Evolutionary conservation across 2,888 invertebrate genomes (phyloP).

Genomic region (Pseudococcus longispinus): DNA sequence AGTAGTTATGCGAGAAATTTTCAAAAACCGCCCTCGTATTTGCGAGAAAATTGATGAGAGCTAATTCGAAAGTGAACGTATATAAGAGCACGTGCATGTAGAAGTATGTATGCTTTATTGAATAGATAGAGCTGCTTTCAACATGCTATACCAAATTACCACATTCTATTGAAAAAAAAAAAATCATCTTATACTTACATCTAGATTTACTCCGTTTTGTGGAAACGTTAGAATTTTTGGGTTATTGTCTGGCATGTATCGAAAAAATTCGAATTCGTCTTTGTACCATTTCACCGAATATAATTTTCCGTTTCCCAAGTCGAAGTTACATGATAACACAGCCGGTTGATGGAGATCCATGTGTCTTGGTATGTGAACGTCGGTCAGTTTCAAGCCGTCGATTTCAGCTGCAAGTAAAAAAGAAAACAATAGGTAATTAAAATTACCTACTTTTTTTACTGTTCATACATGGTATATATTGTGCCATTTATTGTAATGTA

Average conservation of each 20-base stretch:
- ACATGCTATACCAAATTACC: not conserved
- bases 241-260: conserved; percentile 59
- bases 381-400: conserved; percentile 59
- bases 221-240: conserved; percentile 59
- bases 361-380: conserved; percentile 59
- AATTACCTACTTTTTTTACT: no score
- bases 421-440: not conserved
- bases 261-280: conserved; percentile 60
- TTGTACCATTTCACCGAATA: conserved; percentile 61
- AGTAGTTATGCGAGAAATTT: not conserved
- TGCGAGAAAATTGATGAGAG: not conserved
- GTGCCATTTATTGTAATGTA: no score
- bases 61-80: not conserved
- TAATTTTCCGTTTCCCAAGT: conserved; percentile 59
- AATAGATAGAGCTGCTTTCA: not conserved
- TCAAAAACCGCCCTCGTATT: not conserved
- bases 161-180: conserved; percentile 1
- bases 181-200: conserved; percentile 59
- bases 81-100: not conserved
- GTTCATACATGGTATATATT: no score
- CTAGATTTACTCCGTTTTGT: conserved; percentile 59
- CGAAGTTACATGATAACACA: conserved; percentile 59
- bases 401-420: conserved; percentile 58
- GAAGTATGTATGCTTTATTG: not conserved
- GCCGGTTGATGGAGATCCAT: conserved; percentile 59